Conservation (phyloP, 2,113 vertebrate genomes). For the Chrysochloris asiatica region DNA sequence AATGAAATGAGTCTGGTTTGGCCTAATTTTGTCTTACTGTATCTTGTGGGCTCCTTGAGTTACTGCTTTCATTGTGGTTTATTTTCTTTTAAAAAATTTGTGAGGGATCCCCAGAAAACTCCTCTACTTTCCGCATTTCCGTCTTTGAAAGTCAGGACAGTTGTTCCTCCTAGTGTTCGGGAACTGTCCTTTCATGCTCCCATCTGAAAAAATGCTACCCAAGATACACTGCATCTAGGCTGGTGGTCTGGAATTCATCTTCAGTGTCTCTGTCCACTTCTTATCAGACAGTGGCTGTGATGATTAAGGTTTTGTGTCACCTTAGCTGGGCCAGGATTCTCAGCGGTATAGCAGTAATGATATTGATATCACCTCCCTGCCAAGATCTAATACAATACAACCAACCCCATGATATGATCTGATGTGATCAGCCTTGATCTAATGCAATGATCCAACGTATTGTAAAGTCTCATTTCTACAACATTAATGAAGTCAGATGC, state of each 20-base stretch:
- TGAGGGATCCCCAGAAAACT: background rate
- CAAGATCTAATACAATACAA: too few species aligned
- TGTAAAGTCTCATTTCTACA: too few species aligned
- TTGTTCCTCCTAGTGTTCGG: background rate
- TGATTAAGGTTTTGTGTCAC: too few species aligned
- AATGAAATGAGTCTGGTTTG: background rate
- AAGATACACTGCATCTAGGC: background rate
- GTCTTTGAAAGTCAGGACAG: background rate
- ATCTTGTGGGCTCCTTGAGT: background rate
- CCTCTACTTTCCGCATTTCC: background rate
- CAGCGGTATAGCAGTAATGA: too few species aligned
- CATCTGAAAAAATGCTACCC: background rate
- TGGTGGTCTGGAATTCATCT: background rate
- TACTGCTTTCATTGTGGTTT: background rate
- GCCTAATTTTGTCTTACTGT: background rate
- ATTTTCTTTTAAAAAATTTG: background rate
- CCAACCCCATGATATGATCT: too few species aligned
- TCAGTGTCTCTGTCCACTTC: background rate
- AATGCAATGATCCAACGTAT: too few species aligned
- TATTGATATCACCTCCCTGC: too few species aligned
- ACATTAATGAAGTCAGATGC: too few species aligned
- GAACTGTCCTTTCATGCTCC: background rate
- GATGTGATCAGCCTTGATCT: too few species aligned
- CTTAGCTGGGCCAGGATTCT: too few species aligned
- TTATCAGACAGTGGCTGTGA: background rate